Conservation (phyloP, 2,797 vertebrate genomes). For the Leuciscus waleckii region DNA sequence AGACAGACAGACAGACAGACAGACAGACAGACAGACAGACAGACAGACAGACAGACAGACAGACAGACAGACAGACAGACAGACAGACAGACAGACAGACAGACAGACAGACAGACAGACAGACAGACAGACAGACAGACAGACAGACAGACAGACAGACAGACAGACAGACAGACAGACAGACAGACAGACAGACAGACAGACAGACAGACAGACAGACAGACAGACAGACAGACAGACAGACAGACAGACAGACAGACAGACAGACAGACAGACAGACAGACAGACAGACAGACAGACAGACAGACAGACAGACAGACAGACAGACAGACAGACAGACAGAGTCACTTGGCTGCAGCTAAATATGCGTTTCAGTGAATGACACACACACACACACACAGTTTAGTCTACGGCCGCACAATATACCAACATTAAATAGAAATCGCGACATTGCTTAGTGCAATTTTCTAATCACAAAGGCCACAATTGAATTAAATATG, state of each 20-base stretch:
- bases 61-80: not conserved
- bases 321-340: not conserved
- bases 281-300: not conserved
- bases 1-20: accelerated
- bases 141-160: too few relatives aligned
- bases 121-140: too few relatives aligned
- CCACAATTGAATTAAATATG: not conserved
- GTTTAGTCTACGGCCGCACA: not conserved
- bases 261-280: not conserved
- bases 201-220: too few relatives aligned
- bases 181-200: too few relatives aligned
- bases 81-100: not conserved
- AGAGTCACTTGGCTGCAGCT: not conserved
- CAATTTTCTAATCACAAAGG: not conserved
- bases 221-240: accelerated
- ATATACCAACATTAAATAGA: not conserved
- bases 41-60: not conserved
- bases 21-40: too few relatives aligned
- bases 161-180: too few relatives aligned
- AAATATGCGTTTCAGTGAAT: not conserved
- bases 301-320: not conserved
- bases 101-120: not conserved
- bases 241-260: too few relatives aligned
- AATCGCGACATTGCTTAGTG: not conserved
- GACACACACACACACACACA: not conserved